phyloP scores from a whole-genome alignment of 2,797 vertebrate genomes.

The Remorina albescens region DNA sequence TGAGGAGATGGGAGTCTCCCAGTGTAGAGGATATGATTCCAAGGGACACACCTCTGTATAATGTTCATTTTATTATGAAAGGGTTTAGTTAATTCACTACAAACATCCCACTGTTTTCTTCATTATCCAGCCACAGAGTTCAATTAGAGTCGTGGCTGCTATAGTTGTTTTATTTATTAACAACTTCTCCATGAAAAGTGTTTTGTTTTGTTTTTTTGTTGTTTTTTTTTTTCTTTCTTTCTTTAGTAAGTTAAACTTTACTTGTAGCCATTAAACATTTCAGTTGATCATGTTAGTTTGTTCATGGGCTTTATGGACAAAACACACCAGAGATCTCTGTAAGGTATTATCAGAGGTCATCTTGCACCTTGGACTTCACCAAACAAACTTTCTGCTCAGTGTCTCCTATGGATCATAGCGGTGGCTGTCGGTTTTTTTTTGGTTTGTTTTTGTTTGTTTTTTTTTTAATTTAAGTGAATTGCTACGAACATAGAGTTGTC shows the following conservation, averaged over 20 bases:
- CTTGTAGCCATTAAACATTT: slow-evolving; percentile 26
- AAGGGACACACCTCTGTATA: slow-evolving; percentile 8
- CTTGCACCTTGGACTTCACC: slow-evolving; percentile 28
- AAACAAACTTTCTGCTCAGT: slow-evolving; percentile 28
- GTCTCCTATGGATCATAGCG: slow-evolving; percentile 19
- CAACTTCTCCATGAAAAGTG: slow-evolving; percentile 38
- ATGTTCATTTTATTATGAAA: slow-evolving; percentile 6
- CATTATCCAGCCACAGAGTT: slow-evolving; percentile 16
- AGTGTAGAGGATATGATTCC: slow-evolving; percentile 18
- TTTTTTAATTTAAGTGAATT: slow-evolving; percentile 45
- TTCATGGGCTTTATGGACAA: slow-evolving; percentile 11
- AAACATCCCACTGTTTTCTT: slow-evolving; percentile 16
- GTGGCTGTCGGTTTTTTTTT: slow-evolving; percentile 28
- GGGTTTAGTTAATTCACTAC: slow-evolving; percentile 46
- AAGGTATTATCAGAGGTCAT: slow-evolving; percentile 23
- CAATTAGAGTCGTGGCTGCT: background rate
- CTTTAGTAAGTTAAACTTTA: slow-evolving; percentile 36
- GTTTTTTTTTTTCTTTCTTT: slow-evolving; percentile 31
- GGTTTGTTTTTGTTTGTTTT: too few relatives aligned
- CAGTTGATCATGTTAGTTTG: slow-evolving; percentile 28
- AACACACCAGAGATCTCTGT: slow-evolving; percentile 1
- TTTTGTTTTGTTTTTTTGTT: slow-evolving; percentile 10
- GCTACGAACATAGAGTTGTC: slow-evolving; percentile 43
- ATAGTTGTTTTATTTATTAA: slow-evolving; percentile 4
- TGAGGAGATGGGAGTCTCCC: slow-evolving; percentile 1